phyloP scores from a whole-genome alignment of 2,888 invertebrate genomes.

The Steinernema carpocapsae region DNA sequence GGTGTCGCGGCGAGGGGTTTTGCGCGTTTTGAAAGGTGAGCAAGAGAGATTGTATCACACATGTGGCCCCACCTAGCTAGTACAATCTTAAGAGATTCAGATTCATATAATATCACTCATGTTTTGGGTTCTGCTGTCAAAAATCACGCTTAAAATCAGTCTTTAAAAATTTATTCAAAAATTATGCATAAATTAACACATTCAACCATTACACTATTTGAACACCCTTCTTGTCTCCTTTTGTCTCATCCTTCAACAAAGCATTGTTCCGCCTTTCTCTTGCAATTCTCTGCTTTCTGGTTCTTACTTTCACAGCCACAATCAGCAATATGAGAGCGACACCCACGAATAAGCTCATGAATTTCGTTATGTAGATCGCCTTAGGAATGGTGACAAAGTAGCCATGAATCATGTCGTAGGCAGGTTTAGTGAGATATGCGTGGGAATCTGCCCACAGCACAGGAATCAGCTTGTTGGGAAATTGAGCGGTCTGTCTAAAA shows the following conservation, averaged over 20 bases:
- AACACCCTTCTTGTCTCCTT: not conserved
- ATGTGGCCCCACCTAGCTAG: no score
- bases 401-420: conserved; percentile 47
- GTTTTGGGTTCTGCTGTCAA: no score
- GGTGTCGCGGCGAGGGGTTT: no score
- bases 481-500: conserved; percentile 53
- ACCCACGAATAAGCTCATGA: conserved; percentile 46
- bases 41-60: no score
- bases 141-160: no score
- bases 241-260: not conserved
- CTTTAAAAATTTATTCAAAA: not conserved
- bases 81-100: no score
- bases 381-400: conserved; percentile 54
- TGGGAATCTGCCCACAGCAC: conserved; percentile 56
- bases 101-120: no score
- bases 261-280: conserved; percentile 1
- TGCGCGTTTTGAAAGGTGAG: no score
- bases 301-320: not conserved
- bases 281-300: not conserved
- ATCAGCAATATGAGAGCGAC: conserved; percentile 37
- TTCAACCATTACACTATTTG: not conserved
- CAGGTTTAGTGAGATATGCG: conserved; percentile 45
- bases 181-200: conserved; percentile 11
- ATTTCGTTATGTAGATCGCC: conserved; percentile 48
- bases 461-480: conserved; percentile 54